These are phyloP conservation scores for Cremastinae sp. DNA, from an alignment of 2,888 invertebrate genomes.

Conservation along the genomic window DNA sequence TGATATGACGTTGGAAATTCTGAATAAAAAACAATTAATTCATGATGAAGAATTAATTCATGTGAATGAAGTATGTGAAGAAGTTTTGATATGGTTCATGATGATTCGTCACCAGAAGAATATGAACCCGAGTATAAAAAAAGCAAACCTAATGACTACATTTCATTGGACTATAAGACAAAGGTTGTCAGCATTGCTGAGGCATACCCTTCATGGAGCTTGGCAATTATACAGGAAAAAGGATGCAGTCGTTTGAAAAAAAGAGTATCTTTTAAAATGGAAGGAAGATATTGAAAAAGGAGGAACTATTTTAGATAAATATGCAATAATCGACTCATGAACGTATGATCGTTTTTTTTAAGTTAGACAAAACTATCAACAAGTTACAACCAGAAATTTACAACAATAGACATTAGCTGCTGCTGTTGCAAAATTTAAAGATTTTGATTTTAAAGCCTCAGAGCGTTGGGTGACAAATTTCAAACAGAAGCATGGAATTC, in stretches of 20 bases:
- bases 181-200: constrained; percentile 28
- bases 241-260: constrained; percentile 33
- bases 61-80: not conserved
- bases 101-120: not conserved
- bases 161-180: constrained; percentile 38
- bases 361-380: constrained; percentile 34
- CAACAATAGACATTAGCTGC: constrained; percentile 13
- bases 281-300: constrained; percentile 37
- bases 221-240: constrained; percentile 35
- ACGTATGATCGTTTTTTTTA: constrained; percentile 40
- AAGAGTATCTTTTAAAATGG: constrained; percentile 26
- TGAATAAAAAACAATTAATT: constrained; percentile 10
- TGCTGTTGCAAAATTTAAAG: constrained; percentile 32
- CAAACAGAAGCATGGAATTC: constrained; percentile 43
- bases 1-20: not conserved
- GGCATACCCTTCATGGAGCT: constrained; percentile 35
- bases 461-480: constrained; percentile 36
- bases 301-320: constrained; percentile 9
- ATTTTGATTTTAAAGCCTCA: constrained; percentile 25
- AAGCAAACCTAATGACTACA: not conserved
- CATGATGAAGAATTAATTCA: constrained; percentile 22
- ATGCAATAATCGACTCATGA: constrained; percentile 25
- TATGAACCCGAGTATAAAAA: not conserved
- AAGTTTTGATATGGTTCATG: not conserved
- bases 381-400: constrained; percentile 34